A percentile compares a stretch with the other conserved stretches of the same genome.
Evolutionary conservation across 2,888 invertebrate species (phyloP).

Genomic region (Tetramorium bicarinatum): DNA sequence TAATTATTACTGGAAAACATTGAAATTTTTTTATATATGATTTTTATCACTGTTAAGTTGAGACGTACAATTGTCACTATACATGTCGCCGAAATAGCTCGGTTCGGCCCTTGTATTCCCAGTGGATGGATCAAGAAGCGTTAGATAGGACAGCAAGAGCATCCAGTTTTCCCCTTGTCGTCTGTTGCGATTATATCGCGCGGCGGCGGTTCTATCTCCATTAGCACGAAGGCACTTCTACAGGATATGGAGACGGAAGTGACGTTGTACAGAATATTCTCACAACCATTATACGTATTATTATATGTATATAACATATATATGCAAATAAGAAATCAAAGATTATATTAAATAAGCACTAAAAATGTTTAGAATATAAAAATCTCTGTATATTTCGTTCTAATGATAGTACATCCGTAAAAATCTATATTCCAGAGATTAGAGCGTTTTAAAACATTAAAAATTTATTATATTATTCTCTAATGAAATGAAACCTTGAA

Average conservation of each 20-base stretch:
- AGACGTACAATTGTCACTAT: not conserved
- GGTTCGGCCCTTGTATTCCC: constrained; percentile 48
- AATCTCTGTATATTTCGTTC: not conserved
- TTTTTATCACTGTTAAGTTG: constrained; percentile 3
- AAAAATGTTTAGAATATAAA: not conserved
- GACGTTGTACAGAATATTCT: constrained; percentile 10
- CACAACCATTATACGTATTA: constrained; percentile 1
- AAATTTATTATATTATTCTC: not conserved
- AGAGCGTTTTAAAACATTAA: not conserved
- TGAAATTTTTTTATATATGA: not conserved
- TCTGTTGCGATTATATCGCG: constrained; percentile 56
- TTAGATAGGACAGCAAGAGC: constrained; percentile 46
- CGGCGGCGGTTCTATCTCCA: constrained; percentile 57
- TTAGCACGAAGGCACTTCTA: constrained; percentile 51
- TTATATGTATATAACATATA: not conserved
- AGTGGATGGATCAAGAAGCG: constrained; percentile 42
- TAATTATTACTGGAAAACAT: not conserved
- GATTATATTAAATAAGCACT: not conserved
- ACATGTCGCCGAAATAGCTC: constrained; percentile 16
- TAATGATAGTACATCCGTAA: not conserved
- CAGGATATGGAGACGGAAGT: constrained; percentile 37
- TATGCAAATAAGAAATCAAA: not conserved
- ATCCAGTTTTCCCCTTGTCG: constrained; percentile 18
- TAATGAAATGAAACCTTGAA: constrained; percentile 1
- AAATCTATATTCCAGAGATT: not conserved